Evolutionary conservation across 2,113 vertebrate species (phyloP).

Genomic region (Progne subis): DNA sequence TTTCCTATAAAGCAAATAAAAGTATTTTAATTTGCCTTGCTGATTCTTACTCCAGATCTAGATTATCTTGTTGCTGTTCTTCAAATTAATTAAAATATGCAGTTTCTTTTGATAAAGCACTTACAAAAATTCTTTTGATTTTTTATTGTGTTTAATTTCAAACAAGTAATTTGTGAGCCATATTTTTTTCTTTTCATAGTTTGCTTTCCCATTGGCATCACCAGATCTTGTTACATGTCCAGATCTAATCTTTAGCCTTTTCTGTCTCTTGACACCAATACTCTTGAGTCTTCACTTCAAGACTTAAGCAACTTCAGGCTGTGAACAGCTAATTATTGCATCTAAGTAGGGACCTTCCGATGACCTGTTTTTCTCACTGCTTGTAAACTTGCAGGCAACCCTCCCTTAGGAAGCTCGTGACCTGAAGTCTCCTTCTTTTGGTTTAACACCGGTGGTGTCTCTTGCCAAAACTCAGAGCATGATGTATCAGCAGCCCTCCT

Average conservation of each 20-base stretch:
- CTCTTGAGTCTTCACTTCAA: not conserved
- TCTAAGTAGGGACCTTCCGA: not conserved
- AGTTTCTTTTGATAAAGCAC: not conserved
- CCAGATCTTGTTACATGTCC: not conserved
- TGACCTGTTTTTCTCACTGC: not conserved
- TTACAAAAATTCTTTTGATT: not conserved
- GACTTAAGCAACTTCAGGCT: not conserved
- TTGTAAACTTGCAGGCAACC: not conserved
- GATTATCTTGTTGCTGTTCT: not conserved
- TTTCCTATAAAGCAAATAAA: not conserved
- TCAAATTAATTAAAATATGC: not conserved
- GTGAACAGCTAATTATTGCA: not conserved
- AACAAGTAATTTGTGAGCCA: not conserved
- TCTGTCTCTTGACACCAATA: not conserved
- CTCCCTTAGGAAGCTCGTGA: not conserved
- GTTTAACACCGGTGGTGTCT: not conserved
- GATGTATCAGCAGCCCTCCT: not conserved
- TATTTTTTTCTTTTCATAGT: not conserved
- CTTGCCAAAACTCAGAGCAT: not conserved
- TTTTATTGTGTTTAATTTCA: not conserved
- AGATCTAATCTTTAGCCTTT: not conserved
- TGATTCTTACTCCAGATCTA: not conserved
- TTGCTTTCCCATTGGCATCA: not conserved
- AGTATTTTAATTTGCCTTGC: not conserved
- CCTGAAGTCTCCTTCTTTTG: not conserved